Conservation (phyloP, 2,113 vertebrate genomes). For the Naja naja region DNA sequence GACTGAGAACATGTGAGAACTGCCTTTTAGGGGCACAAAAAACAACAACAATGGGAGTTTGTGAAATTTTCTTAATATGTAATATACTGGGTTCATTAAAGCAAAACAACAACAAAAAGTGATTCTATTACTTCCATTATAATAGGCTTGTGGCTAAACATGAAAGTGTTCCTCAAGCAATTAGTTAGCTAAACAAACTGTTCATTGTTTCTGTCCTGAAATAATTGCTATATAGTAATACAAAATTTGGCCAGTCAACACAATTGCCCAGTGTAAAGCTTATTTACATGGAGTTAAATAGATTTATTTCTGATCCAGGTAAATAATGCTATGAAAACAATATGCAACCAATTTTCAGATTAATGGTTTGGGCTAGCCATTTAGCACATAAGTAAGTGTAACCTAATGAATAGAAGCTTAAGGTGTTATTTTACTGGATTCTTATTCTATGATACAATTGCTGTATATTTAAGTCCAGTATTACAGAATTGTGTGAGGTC, state of each 20-base stretch:
- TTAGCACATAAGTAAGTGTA: neutral
- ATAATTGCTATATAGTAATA: neutral
- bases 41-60: neutral
- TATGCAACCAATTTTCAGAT: neutral
- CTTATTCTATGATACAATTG: neutral
- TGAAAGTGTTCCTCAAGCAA: neutral
- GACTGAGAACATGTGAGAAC: neutral
- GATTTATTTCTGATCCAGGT: neutral
- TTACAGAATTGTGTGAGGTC: neutral
- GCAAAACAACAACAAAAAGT: constrained; percentile 9
- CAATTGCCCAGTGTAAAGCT: neutral
- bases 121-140: constrained; percentile 8
- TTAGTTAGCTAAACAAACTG: neutral
- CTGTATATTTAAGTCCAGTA: neutral
- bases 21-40: neutral
- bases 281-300: neutral
- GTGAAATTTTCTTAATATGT: neutral
- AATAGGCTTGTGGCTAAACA: neutral
- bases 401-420: neutral
- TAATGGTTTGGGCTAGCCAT: neutral
- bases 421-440: neutral
- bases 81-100: neutral
- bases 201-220: constrained; percentile 4
- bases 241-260: neutral
- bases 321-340: neutral